Evolutionary conservation across 2,113 vertebrate genomes (phyloP).

Genomic region (Osmerus mordax): DNA sequence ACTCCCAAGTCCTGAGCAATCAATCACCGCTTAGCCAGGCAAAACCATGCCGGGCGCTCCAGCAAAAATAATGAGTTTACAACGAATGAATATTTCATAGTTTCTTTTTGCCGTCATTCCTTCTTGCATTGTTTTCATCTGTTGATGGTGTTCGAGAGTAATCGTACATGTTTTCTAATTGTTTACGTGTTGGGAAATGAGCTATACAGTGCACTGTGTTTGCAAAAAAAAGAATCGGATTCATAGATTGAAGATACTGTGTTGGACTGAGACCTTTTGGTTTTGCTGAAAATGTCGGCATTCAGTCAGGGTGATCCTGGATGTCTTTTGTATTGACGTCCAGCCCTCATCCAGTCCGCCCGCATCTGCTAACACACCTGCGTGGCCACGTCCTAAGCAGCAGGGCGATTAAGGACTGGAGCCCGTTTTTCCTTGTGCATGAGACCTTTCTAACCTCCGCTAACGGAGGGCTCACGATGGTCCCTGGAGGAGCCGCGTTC

Average conservation of each 20-base stretch:
- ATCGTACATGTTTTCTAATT: slow-evolving; percentile 17
- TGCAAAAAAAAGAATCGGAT: background rate
- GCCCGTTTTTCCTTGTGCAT: background rate
- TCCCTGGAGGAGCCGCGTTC: slow-evolving; percentile 19
- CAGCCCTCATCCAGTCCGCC: too few relatives aligned
- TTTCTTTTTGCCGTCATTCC: slow-evolving; percentile 34
- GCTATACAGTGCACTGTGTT: background rate
- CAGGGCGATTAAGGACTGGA: background rate
- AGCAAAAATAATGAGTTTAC: slow-evolving; percentile 67
- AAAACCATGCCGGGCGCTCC: slow-evolving; percentile 39
- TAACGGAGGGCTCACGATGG: background rate
- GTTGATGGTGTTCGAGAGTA: slow-evolving; percentile 24
- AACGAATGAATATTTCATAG: slow-evolving; percentile 60
- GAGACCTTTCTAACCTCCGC: slow-evolving; percentile 9
- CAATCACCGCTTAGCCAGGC: slow-evolving; percentile 63
- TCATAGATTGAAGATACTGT: too few relatives aligned
- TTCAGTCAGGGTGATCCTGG: too few relatives aligned
- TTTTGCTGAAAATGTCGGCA: too few relatives aligned
- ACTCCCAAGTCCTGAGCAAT: slow-evolving; percentile 48
- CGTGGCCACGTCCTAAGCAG: background rate
- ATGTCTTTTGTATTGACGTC: too few relatives aligned
- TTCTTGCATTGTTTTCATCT: slow-evolving; percentile 43
- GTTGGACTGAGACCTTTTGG: too few relatives aligned
- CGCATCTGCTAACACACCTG: too few relatives aligned
- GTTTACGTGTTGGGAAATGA: background rate